Base-by-base conservation (phyloP, 2,888 invertebrate species). In the Oegoconia quadripuncta region DNA sequence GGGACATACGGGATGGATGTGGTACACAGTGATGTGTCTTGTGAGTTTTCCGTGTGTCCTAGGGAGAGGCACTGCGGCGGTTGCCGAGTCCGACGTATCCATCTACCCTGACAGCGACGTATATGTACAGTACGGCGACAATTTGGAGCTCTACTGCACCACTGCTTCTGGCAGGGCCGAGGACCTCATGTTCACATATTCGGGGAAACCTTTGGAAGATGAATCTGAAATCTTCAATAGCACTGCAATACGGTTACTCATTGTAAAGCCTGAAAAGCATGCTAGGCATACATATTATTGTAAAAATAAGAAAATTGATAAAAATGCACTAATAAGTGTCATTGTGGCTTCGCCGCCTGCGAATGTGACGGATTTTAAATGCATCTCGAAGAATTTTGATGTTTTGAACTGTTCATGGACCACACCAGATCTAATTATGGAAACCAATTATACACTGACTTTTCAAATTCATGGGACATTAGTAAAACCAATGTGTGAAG, bases 341-440 rank as follows among this genome's bases (percentile, higher is more conserved):
- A 48, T 79, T 28, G 76, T 84, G 34, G 90, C 90, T 26, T 77
- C 82, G 26, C 81, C 89, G 37, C 95, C 95, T 1, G 66, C 82
- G 42, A 72, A 88, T 51, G 92, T 95, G 2, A 73, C 79, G 6
- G 91, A 94, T 66, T 95, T 96, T 59, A 78, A 79, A 16, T 97
- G 96, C 63, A 75, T 91, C 33, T 92, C 94, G 8, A 81, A 89
- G 48, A 94, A 96, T 67, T 92, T 93, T 79, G 90, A 92, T 36
- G 90, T 90, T 54, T 77, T 96, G 51, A 92, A 90, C 9, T 97
- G 96, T 64, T 88, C 90, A 1, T 96, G 95, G 92, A 90, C 88
- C 0, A 82, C 88, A 30, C 90, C 91, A 1, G 58, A 60, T 2
- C 48, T 83, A 78, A 91, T 41, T 23, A 74, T 69, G 48, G 53